Evolutionary conservation across 2,888 invertebrate genomes (phyloP).

Genomic region (Drosophila testacea): DNA sequence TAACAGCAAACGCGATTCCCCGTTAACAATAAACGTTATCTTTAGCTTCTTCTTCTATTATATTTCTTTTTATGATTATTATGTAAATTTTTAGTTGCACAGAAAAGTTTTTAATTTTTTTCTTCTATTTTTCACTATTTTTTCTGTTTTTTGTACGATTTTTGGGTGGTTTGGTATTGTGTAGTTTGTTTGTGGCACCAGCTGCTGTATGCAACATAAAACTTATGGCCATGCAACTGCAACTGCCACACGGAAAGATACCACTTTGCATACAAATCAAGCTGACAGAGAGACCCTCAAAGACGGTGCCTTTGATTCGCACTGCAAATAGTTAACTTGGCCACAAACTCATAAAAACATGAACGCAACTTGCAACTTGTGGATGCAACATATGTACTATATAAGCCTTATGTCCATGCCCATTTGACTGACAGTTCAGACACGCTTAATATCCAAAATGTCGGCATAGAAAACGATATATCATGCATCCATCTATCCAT

Average conservation of each 20-base stretch:
- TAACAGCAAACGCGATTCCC: slow-evolving; percentile 59
- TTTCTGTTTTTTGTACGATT: slow-evolving; percentile 5
- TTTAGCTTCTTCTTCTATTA: neutral
- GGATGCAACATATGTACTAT: slow-evolving; percentile 7
- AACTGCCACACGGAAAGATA: slow-evolving; percentile 29
- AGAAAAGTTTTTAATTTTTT: slow-evolving; percentile 1
- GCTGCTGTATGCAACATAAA: slow-evolving; percentile 7
- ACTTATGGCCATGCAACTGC: slow-evolving; percentile 28
- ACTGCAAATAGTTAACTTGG: slow-evolving; percentile 19
- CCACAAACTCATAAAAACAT: slow-evolving; percentile 18
- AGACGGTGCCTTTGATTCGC: slow-evolving; percentile 35
- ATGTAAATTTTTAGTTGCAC: slow-evolving; percentile 41
- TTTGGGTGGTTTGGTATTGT: slow-evolving; percentile 2
- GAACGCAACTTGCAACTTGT: slow-evolving; percentile 20
- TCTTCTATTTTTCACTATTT: neutral
- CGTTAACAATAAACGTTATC: slow-evolving; percentile 30
- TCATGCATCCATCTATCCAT: slow-evolving; percentile 7
- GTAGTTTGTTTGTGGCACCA: slow-evolving; percentile 8
- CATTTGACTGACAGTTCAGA: slow-evolving; percentile 24
- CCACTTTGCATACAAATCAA: slow-evolving; percentile 25
- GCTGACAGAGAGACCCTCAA: slow-evolving; percentile 4
- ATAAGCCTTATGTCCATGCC: neutral
- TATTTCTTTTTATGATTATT: slow-evolving; percentile 40
- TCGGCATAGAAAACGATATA: slow-evolving; percentile 7
- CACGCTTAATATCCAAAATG: slow-evolving; percentile 25